These are phyloP conservation scores for Pogoniulus pusillus DNA, from an alignment of 2,797 vertebrate species.

Conservation along the genomic window DNA sequence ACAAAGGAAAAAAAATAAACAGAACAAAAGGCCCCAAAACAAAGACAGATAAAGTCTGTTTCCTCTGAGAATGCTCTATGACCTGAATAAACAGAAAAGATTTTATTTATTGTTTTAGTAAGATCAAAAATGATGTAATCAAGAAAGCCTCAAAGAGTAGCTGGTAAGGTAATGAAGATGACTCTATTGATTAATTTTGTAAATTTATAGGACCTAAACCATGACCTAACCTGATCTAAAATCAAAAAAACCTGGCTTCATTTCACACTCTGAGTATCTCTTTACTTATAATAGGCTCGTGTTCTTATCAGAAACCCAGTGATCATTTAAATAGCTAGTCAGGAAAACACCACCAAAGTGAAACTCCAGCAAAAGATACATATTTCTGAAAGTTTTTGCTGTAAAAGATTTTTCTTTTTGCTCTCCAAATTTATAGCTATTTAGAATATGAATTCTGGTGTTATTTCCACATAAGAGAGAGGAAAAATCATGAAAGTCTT, in stretches of 20 bases:
- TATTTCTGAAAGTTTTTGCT: not conserved
- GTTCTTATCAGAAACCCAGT: not conserved
- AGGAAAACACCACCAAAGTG: not conserved
- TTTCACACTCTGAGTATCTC: not conserved
- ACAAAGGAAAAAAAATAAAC: not conserved
- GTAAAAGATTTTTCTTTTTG: not conserved
- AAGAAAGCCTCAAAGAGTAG: not conserved
- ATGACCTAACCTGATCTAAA: not conserved
- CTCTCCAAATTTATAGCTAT: not conserved
- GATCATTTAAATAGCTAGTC: not conserved
- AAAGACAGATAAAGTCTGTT: not conserved
- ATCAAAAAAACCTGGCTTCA: not conserved
- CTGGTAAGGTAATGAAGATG: not conserved
- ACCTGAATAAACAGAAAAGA: not conserved
- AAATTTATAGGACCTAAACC: not conserved
- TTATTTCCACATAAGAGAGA: not conserved
- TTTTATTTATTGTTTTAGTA: not conserved
- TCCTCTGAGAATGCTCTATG: not conserved
- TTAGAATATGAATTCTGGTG: not conserved
- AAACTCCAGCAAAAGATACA: not conserved
- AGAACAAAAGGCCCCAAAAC: not conserved
- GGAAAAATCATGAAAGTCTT: not conserved
- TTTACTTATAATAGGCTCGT: not conserved
- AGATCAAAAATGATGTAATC: not conserved
- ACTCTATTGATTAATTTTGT: not conserved